Percentiles rank a stretch among this genome's conserved stretches.
phyloP scores from a whole-genome alignment of 2,888 invertebrate species.

The Drosophila hamatofila region DNA sequence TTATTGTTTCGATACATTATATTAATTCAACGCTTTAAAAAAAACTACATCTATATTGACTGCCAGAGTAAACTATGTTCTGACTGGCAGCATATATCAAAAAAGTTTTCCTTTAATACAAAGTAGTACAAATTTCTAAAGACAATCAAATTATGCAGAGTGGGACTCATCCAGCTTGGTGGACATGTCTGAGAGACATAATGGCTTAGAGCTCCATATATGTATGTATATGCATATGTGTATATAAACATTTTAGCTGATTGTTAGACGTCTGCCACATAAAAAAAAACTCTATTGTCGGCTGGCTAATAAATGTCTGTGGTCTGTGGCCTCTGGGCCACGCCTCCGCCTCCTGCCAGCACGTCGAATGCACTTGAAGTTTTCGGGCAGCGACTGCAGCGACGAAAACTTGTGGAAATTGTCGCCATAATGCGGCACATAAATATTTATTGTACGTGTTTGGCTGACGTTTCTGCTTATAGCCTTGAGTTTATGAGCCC shows the following conservation, averaged over 20 bases:
- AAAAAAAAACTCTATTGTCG: slow-evolving; percentile 19
- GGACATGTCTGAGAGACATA: slow-evolving; percentile 1
- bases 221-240: not conserved
- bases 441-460: slow-evolving; percentile 69
- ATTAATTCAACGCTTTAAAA: no score
- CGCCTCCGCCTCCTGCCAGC: slow-evolving; percentile 13
- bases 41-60: no score
- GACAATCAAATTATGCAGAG: not conserved
- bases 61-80: not conserved
- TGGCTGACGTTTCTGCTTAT: slow-evolving; percentile 31
- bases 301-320: slow-evolving; percentile 36
- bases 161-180: not conserved
- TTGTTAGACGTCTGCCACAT: slow-evolving; percentile 27
- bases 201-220: not conserved
- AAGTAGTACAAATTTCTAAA: not conserved
- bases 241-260: slow-evolving; percentile 7
- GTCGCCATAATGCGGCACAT: slow-evolving; percentile 55
- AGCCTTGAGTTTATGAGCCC: slow-evolving; percentile 43
- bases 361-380: slow-evolving; percentile 31
- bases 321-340: slow-evolving; percentile 8
- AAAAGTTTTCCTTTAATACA: not conserved
- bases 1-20: no score
- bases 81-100: not conserved
- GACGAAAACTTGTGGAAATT: slow-evolving; percentile 38
- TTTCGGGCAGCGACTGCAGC: slow-evolving; percentile 37